A percentile compares a stretch with the other conserved stretches of the same genome.
Conservation (phyloP, 2,113 vertebrate species). For the Hemichromis elongatus region DNA sequence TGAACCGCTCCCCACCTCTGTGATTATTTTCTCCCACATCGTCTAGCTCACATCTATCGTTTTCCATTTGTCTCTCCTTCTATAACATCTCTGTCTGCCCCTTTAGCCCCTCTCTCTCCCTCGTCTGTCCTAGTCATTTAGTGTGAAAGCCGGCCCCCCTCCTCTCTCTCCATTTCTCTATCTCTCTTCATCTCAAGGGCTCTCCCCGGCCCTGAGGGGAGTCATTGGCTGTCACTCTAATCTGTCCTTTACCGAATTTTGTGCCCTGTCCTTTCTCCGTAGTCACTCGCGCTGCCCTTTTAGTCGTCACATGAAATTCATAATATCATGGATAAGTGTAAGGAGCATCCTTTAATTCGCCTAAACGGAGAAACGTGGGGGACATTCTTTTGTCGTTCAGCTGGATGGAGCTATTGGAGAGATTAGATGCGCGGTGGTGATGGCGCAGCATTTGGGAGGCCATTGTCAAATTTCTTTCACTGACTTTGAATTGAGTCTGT, state of each 20-base stretch:
- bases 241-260: conserved; percentile 23
- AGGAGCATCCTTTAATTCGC: background rate
- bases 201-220: conserved; percentile 34
- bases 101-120: background rate
- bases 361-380: background rate
- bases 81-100: conserved; percentile 54
- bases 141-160: conserved; percentile 30
- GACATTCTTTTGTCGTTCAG: background rate
- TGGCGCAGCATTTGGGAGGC: conserved; percentile 9
- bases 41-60: conserved; percentile 36
- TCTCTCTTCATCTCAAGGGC: conserved; percentile 52
- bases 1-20: background rate
- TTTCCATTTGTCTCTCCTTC: conserved; percentile 54
- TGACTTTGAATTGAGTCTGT: conserved; percentile 33
- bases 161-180: conserved; percentile 7
- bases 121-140: conserved; percentile 49
- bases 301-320: background rate
- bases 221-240: conserved; percentile 34
- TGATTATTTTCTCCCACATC: conserved; percentile 35
- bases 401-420: conserved; percentile 13
- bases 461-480: conserved; percentile 25
- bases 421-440: conserved; percentile 21
- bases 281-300: conserved; percentile 8
- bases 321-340: background rate
- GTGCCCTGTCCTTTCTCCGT: background rate